phyloP scores from a whole-genome alignment of 2,113 vertebrate genomes.

The Alouatta palliata region DNA sequence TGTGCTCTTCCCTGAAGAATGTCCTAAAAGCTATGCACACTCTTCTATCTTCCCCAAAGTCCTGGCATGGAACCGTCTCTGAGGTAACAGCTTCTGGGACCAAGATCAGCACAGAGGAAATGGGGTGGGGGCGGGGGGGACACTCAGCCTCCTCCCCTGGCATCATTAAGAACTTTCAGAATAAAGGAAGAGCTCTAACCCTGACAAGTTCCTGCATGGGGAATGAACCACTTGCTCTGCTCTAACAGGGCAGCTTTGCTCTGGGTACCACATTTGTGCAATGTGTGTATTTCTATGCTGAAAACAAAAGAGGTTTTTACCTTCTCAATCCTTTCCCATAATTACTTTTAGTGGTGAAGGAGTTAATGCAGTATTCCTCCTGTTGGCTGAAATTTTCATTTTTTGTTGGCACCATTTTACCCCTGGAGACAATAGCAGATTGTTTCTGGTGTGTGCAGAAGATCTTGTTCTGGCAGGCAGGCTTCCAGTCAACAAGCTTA shows the following conservation, averaged over 20 bases:
- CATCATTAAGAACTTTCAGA: neutral
- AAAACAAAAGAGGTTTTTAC: neutral
- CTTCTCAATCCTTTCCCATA: neutral
- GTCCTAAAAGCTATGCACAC: neutral
- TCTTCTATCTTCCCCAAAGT: neutral
- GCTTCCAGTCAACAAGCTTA: constrained; percentile 79
- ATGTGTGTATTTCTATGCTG: neutral
- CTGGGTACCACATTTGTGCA: neutral
- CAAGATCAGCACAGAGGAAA: neutral
- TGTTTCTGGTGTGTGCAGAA: constrained; percentile 77
- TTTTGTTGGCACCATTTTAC: constrained; percentile 81
- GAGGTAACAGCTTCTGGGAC: constrained; percentile 2
- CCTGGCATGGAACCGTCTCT: neutral
- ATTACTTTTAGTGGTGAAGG: constrained; percentile 77
- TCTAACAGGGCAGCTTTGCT: neutral
- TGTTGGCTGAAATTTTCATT: constrained; percentile 73
- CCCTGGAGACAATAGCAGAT: constrained; percentile 84
- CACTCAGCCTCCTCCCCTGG: neutral
- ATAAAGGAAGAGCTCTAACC: neutral
- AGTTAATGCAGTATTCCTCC: constrained; percentile 74
- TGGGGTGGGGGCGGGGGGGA: neutral
- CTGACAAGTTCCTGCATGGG: neutral
- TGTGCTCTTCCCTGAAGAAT: neutral
- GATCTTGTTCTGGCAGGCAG: constrained; percentile 85
- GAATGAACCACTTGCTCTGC: fast-evolving